Percentiles rank a stretch among this genome's conserved stretches.
Evolutionary conservation across 2,797 vertebrate species (phyloP).

Genomic region (Gambelia wislizenii): DNA sequence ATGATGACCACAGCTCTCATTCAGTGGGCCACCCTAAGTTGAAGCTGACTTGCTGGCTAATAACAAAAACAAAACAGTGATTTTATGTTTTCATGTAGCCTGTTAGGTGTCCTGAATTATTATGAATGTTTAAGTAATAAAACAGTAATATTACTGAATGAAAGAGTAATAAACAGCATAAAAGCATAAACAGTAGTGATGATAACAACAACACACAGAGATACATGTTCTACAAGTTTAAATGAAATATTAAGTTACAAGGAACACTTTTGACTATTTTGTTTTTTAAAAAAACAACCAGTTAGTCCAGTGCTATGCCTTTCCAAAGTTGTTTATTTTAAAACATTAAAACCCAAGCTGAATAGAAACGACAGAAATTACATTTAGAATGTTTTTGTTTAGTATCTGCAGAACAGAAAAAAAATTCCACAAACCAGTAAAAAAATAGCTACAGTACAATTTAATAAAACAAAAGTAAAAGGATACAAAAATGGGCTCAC

Average conservation of each 20-base stretch:
- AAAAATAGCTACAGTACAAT: conserved; percentile 78
- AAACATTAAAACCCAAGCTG: conserved; percentile 96
- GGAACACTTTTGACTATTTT: not conserved
- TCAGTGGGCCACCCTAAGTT: too few relatives aligned
- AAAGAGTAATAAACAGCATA: not conserved
- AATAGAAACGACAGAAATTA: conserved; percentile 94
- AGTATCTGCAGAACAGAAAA: conserved; percentile 86
- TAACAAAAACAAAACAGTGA: too few relatives aligned
- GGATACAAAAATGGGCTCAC: conserved; percentile 66
- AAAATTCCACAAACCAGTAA: conserved; percentile 74
- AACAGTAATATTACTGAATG: too few relatives aligned
- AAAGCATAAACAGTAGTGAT: not conserved
- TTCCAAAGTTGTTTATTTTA: conserved; percentile 86
- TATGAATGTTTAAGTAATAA: too few relatives aligned
- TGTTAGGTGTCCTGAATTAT: too few relatives aligned
- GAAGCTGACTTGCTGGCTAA: too few relatives aligned
- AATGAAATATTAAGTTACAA: not conserved
- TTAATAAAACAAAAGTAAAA: conserved; percentile 74
- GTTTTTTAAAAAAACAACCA: not conserved
- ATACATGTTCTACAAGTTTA: not conserved
- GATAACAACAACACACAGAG: not conserved
- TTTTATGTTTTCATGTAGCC: too few relatives aligned
- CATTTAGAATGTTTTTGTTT: conserved; percentile 86
- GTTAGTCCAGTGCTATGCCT: not conserved
- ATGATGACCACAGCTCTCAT: too few relatives aligned